A percentile compares a stretch with the other conserved stretches of the same genome.
Conservation (phyloP, 2,888 invertebrate genomes). For the Antheraea yamamai region DNA sequence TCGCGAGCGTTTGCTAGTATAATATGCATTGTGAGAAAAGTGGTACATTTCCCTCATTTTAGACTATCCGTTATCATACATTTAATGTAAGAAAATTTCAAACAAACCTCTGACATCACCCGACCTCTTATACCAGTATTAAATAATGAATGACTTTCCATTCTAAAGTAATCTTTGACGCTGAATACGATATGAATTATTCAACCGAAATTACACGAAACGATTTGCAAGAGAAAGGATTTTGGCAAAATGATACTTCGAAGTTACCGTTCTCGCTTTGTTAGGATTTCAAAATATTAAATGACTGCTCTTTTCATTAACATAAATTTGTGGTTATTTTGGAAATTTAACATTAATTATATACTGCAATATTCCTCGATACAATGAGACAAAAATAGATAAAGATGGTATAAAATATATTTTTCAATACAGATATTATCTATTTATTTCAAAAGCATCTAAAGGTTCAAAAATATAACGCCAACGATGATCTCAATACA, state of each 20-base stretch:
- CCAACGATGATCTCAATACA: no score
- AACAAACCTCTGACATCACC: neutral
- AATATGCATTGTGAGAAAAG: no score
- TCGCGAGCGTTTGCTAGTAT: no score
- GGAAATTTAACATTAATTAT: neutral
- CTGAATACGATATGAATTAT: conserved; percentile 44
- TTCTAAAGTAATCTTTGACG: conserved; percentile 42
- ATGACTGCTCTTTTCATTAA: conserved; percentile 4
- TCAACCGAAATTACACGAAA: conserved; percentile 42
- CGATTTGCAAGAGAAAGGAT: conserved; percentile 35
- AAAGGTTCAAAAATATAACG: no score
- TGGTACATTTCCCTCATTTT: neutral
- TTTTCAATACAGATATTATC: no score
- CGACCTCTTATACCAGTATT: conserved; percentile 36
- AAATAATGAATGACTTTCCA: conserved; percentile 40
- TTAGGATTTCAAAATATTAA: conserved; percentile 13
- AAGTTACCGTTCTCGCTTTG: conserved; percentile 10
- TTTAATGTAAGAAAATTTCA: conserved; percentile 8
- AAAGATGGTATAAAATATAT: no score
- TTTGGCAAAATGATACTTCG: conserved; percentile 24
- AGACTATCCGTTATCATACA: neutral
- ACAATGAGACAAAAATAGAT: neutral
- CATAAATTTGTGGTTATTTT: conserved; percentile 1
- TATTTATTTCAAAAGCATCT: no score
- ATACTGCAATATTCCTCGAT: neutral